phyloP scores from a whole-genome alignment of 2,888 invertebrate genomes.

The Poecilobothrus nobilitatus region DNA sequence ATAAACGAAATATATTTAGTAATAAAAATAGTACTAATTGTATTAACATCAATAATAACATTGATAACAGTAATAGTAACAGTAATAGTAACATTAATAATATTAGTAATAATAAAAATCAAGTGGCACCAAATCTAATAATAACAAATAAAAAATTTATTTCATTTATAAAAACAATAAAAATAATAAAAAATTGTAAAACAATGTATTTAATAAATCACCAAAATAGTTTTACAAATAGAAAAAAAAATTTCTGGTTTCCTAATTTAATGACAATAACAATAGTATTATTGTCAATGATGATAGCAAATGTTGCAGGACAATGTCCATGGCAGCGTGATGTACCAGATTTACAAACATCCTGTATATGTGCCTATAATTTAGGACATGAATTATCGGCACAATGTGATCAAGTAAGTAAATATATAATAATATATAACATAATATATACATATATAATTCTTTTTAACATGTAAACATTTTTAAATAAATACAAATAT shows the following conservation, averaged over 20 bases:
- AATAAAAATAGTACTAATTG: neutral
- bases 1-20: neutral
- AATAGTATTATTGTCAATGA: neutral
- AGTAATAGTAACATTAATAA: neutral
- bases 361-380: slow-evolving; percentile 83
- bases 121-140: neutral
- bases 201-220: slow-evolving; percentile 8
- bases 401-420: slow-evolving; percentile 71
- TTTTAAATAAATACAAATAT: too few relatives aligned
- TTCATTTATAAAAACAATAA: neutral
- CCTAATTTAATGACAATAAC: slow-evolving; percentile 9
- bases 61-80: neutral
- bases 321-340: slow-evolving; percentile 82
- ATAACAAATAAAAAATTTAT: neutral
- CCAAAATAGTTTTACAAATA: slow-evolving; percentile 14
- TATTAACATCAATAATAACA: neutral
- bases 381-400: slow-evolving; percentile 76
- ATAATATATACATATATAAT: neutral
- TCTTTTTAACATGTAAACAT: too few relatives aligned
- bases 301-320: slow-evolving; percentile 35
- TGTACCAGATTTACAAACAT: slow-evolving; percentile 64
- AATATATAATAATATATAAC: neutral
- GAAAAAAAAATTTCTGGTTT: slow-evolving; percentile 14
- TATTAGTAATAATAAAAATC: neutral
- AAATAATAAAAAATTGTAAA: neutral